Conservation (phyloP, 2,113 vertebrate genomes). For the Chitala chitala region DNA sequence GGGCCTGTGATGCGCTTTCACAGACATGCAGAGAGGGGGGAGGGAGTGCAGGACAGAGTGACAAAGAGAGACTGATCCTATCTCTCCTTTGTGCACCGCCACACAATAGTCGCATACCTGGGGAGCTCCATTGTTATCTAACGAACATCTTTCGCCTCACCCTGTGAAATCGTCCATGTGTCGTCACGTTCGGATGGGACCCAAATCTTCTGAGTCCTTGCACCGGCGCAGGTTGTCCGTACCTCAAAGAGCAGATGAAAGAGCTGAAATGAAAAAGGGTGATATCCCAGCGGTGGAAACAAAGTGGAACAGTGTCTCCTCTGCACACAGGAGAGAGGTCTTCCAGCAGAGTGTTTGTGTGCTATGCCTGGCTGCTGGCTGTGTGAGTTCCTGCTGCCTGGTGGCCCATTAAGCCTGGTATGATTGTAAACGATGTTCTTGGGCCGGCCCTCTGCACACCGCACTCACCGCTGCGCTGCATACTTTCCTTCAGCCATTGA, state of each 20-base stretch:
- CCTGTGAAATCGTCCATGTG: not conserved
- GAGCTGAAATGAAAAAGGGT: slow-evolving; percentile 45
- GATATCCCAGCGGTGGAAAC: slow-evolving; percentile 18
- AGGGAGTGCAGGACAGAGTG: slow-evolving; percentile 22
- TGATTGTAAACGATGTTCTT: not conserved
- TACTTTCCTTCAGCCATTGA: slow-evolving; percentile 3
- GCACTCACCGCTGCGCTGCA: not conserved
- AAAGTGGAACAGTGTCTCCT: not conserved
- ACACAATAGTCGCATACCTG: slow-evolving; percentile 50
- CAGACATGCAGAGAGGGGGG: slow-evolving; percentile 13
- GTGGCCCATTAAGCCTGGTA: not conserved
- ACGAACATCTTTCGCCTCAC: slow-evolving; percentile 15
- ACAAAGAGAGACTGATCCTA: slow-evolving; percentile 28
- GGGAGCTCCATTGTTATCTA: not conserved
- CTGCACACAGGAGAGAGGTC: not conserved
- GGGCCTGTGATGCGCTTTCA: not conserved
- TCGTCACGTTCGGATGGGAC: not conserved
- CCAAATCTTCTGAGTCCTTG: slow-evolving; percentile 35
- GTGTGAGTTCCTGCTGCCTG: not conserved
- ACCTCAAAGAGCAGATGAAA: slow-evolving; percentile 43
- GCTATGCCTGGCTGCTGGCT: no score
- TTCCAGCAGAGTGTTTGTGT: no score
- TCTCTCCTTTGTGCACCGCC: slow-evolving; percentile 43
- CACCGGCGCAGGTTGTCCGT: slow-evolving; percentile 48
- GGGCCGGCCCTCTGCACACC: not conserved